Base-by-base conservation (phyloP, 2,113 vertebrate species). In the Nerophis ophidion region DNA sequence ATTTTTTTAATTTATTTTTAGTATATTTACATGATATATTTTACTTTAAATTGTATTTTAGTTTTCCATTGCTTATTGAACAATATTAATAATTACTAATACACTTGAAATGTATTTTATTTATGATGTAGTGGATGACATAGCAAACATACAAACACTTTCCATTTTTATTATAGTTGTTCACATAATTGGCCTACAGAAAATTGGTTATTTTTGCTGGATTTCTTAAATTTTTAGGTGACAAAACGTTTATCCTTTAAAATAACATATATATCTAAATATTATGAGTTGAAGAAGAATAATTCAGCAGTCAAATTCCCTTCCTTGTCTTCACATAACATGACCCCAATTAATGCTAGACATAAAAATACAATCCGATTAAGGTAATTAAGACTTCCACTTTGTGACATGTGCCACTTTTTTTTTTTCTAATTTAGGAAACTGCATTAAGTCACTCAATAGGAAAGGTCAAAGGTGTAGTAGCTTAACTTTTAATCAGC, bases 381-480 rank as follows among this genome's bases (percentile, higher is more conserved):
- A 56, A 56, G 17, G 42, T 56, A 56, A 56, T 19, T 40, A 42
- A 56, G n/a, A 10, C 36, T 56, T 44, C 40, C 10, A 44, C 6
- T 56, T 42, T 8, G 42, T 42, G 54, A 56, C 16, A 42, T 56
- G 36, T 11, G 10, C 36, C 16, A 17, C 15, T 48, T 26, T 57
- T 12, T 7, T 7, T 16, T 33, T 49, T 54, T 10, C 7, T 7
- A 40, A 6, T 56, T 48, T 1, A 45, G 44, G n/a, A 57, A 75
- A 63, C 58, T 8, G 0, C 40, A 6, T 8, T 60, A 57, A 51
- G 4, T 57, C 12, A 0, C 7, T 42, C 14, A 8, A 59, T 3
- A 4, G 13, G 8, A 5, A n/a, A 36, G 33, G 42, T 66, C 5
- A 63, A 38, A 64, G 61, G 53, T 66, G 50, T 69, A 10, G n/a